These are phyloP conservation scores for Dinomys branickii DNA, from an alignment of 2,113 vertebrate species.

Conservation along the genomic window DNA sequence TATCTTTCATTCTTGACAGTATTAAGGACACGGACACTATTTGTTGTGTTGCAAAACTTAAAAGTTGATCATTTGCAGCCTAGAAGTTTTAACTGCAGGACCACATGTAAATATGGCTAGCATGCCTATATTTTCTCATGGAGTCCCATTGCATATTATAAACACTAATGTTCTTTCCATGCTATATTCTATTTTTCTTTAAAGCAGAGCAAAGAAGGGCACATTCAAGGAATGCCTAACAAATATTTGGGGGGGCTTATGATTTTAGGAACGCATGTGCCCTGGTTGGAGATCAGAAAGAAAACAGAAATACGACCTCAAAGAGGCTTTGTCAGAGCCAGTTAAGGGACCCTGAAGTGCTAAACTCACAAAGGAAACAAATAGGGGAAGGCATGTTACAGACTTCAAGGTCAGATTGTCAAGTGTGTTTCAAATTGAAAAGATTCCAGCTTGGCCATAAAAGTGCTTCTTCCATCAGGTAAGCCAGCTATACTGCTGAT, in stretches of 20 bases:
- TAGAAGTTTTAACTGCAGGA: background rate
- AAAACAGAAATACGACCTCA: background rate
- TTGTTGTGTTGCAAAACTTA: background rate
- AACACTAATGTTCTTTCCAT: background rate
- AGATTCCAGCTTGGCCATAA: slow-evolving; percentile 63
- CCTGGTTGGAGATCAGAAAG: background rate
- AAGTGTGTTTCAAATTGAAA: slow-evolving; percentile 57
- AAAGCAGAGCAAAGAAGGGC: background rate
- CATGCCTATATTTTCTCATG: background rate
- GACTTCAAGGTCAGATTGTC: background rate
- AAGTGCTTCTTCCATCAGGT: slow-evolving; percentile 72
- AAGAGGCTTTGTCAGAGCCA: slow-evolving; percentile 17
- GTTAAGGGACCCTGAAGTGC: background rate
- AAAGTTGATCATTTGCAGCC: background rate
- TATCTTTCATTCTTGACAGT: background rate
- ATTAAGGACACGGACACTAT: background rate
- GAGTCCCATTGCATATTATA: background rate
- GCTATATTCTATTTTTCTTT: background rate
- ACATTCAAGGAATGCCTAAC: background rate
- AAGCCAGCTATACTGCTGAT: slow-evolving; percentile 53
- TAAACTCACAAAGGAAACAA: slow-evolving; percentile 35
- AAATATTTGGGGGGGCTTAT: background rate
- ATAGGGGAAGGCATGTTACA: background rate
- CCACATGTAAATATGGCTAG: background rate
- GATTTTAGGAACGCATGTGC: background rate